Percentiles rank a stretch among this genome's conserved stretches.
These are phyloP conservation scores for Oceanodroma tethys DNA, from an alignment of 2,113 vertebrate species.

Conservation along the genomic window DNA sequence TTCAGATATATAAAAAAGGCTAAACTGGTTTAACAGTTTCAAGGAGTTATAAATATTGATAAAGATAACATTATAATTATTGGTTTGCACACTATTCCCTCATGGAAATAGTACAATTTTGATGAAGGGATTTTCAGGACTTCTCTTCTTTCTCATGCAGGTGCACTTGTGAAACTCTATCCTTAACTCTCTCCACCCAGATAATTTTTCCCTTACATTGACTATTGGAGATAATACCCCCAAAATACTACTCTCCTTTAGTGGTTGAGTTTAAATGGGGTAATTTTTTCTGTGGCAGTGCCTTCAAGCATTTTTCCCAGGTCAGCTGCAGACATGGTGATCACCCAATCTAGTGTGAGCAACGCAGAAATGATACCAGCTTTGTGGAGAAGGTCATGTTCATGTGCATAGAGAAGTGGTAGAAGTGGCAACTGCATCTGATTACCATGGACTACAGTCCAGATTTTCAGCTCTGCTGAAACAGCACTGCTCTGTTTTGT, in stretches of 20 bases:
- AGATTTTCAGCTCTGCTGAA: not conserved
- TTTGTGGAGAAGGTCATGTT: not conserved
- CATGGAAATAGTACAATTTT: not conserved
- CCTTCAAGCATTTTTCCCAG: not conserved
- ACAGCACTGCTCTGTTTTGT: not conserved
- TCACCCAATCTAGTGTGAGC: not conserved
- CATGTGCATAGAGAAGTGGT: not conserved
- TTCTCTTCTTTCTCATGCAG: not conserved
- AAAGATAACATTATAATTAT: not conserved
- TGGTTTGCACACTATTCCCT: not conserved
- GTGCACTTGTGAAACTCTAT: not conserved
- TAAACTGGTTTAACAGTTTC: not conserved
- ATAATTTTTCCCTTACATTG: not conserved
- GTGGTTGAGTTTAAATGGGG: not conserved
- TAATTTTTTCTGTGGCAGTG: not conserved
- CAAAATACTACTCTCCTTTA: not conserved
- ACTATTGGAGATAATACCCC: not conserved
- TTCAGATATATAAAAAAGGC: not conserved
- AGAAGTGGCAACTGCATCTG: not conserved
- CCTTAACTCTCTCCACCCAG: rapidly evolving
- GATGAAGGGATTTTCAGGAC: not conserved
- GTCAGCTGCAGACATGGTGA: not conserved
- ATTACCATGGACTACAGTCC: not conserved
- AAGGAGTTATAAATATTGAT: not conserved
- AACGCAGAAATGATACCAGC: not conserved